Evolutionary conservation across 2,888 invertebrate species (phyloP).

Genomic region (Acleris cristana): DNA sequence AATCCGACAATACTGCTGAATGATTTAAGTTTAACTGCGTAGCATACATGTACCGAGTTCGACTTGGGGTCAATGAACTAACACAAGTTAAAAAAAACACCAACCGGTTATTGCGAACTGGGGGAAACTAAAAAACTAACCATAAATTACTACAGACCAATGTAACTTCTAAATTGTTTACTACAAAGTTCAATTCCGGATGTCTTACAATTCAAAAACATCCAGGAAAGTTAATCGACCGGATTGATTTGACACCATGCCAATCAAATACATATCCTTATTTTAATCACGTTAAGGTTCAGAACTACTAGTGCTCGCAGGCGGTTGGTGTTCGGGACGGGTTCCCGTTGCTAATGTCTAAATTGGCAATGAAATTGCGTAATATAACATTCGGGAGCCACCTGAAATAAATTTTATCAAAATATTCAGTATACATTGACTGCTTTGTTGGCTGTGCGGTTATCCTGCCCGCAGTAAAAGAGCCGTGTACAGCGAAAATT

Average conservation of each 20-base stretch:
- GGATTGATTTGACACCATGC: neutral
- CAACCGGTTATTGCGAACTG: conserved; percentile 27
- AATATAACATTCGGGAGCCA: conserved; percentile 1
- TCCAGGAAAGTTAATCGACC: neutral
- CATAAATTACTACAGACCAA: neutral
- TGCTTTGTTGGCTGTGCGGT: neutral
- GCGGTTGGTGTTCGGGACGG: neutral
- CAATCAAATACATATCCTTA: neutral
- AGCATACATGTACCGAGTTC: no score
- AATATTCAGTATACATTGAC: conserved; percentile 8
- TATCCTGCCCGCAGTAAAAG: neutral
- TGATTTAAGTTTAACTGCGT: no score
- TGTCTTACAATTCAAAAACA: neutral
- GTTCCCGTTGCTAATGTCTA: conserved; percentile 14
- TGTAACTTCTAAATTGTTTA: conserved; percentile 1
- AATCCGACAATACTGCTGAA: no score
- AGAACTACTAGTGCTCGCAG: neutral
- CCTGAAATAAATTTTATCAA: neutral
- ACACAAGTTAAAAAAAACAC: conserved; percentile 10
- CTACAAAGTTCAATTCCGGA: conserved; percentile 2
- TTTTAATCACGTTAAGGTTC: neutral
- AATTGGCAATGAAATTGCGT: conserved; percentile 18
- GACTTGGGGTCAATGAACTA: conserved; percentile 7
- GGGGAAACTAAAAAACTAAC: conserved; percentile 23
- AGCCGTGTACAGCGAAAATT: conserved; percentile 14